Conservation (phyloP, 2,113 vertebrate species). For the Setophaga coronata region DNA sequence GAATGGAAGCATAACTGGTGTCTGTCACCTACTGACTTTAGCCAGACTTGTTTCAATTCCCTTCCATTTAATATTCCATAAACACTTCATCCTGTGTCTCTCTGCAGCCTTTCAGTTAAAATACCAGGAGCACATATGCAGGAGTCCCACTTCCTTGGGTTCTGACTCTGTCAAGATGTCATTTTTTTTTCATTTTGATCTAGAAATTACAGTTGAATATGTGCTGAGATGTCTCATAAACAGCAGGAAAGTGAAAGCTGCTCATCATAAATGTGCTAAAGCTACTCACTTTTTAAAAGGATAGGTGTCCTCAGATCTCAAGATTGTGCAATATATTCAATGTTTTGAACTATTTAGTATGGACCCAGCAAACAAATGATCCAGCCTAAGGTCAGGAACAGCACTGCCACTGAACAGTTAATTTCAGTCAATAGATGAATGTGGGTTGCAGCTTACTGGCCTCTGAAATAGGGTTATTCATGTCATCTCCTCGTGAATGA, state of each 20-base stretch:
- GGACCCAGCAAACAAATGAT: background rate
- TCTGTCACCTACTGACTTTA: background rate
- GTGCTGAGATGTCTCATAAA: background rate
- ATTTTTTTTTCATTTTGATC: background rate
- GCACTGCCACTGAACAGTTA: background rate
- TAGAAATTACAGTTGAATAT: background rate
- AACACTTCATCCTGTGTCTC: background rate
- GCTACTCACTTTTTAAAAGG: background rate
- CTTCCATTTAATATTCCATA: background rate
- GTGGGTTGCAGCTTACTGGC: background rate
- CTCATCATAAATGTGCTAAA: background rate
- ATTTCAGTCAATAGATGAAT: background rate
- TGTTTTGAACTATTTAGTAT: background rate
- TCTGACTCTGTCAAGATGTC: background rate
- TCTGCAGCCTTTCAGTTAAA: background rate
- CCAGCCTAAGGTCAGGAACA: background rate
- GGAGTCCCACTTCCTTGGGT: background rate
- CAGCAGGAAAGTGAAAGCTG: background rate
- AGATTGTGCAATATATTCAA: background rate
- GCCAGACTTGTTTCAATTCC: background rate
- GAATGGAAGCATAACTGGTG: background rate
- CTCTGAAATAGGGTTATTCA: background rate
- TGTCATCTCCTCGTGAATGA: background rate
- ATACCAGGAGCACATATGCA: background rate
- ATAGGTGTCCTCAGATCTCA: fast-evolving